Evolutionary conservation across 1,140 invertebrate genomes (phyloP).

Genomic region (Hydropsyche tenuis): DNA sequence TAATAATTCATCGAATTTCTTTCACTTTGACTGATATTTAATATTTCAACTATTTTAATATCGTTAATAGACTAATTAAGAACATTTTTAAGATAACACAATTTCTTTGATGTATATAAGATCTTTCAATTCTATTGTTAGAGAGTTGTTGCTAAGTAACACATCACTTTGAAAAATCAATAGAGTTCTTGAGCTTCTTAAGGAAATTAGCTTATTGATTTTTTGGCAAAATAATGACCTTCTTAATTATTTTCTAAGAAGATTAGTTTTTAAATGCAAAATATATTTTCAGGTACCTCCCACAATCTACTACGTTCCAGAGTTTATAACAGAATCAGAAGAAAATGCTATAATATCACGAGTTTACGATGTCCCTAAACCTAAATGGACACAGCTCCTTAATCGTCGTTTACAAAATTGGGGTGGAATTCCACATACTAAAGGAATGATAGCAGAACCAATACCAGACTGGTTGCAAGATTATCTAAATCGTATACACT

Average conservation of each 20-base stretch:
- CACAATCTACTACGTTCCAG: constrained; percentile 85
- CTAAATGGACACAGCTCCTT: constrained; percentile 94
- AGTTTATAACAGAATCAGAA: constrained; percentile 87
- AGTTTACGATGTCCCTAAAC: constrained; percentile 84
- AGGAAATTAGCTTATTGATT: constrained; percentile 28
- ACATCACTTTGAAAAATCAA: constrained; percentile 44
- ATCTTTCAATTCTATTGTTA: constrained; percentile 41
- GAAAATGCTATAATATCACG: constrained; percentile 75
- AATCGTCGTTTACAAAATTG: constrained; percentile 95
- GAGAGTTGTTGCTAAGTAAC: constrained; percentile 44
- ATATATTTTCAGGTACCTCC: constrained; percentile 67
- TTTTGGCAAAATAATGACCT: constrained; percentile 1
- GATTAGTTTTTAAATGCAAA: not conserved
- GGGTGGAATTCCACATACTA: constrained; percentile 91
- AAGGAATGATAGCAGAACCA: constrained; percentile 93
- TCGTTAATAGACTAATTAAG: no score
- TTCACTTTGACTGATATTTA: not conserved
- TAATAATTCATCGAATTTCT: not conserved
- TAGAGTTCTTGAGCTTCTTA: constrained; percentile 25
- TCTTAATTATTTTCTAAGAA: constrained; percentile 3
- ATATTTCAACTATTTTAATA: constrained; percentile 13
- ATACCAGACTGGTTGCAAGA: constrained; percentile 84
- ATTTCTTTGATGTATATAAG: constrained; percentile 29
- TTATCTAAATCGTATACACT: constrained; percentile 77
- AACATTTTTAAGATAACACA: constrained; percentile 34